Evolutionary conservation across 1,140 invertebrate species (phyloP).

Genomic region (Diachasma alloeum): DNA sequence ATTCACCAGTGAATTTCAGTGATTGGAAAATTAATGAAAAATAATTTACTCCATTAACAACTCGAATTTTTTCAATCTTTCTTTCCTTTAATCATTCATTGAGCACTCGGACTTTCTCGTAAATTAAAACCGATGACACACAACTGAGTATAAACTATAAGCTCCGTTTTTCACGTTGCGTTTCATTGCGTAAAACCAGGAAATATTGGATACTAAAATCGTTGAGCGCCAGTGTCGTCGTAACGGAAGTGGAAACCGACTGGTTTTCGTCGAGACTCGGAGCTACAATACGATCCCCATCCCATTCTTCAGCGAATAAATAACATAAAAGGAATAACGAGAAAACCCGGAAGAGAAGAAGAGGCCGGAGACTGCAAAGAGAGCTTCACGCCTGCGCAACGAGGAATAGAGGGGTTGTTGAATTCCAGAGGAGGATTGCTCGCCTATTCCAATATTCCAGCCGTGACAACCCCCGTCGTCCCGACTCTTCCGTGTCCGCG

Average conservation of each 20-base stretch:
- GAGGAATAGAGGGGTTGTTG: constrained; percentile 4
- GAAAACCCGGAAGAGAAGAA: not conserved
- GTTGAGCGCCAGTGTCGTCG: not conserved
- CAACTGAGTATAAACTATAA: not conserved
- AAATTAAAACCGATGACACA: not conserved
- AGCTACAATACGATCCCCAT: not conserved
- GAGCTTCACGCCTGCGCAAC: not conserved
- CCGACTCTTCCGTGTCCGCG: not conserved
- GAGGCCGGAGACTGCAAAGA: not conserved
- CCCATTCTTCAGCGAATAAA: not conserved
- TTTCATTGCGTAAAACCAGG: constrained; percentile 23
- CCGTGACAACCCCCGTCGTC: not conserved
- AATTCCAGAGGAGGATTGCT: not conserved
- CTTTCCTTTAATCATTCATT: not conserved
- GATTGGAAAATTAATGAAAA: not conserved
- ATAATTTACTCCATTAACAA: not conserved
- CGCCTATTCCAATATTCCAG: not conserved
- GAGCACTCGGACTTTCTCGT: not conserved
- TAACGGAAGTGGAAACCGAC: not conserved
- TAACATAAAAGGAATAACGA: not conserved
- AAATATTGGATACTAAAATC: not conserved
- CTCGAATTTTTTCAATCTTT: not conserved
- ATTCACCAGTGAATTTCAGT: too few species aligned
- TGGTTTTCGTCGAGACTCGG: not conserved
- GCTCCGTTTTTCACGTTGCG: constrained; percentile 2